Evolutionary conservation across 2,113 vertebrate genomes (phyloP), one percentile per base, ranked within the genome.

Genomic region (Nyctibius bracteatus): DNA sequence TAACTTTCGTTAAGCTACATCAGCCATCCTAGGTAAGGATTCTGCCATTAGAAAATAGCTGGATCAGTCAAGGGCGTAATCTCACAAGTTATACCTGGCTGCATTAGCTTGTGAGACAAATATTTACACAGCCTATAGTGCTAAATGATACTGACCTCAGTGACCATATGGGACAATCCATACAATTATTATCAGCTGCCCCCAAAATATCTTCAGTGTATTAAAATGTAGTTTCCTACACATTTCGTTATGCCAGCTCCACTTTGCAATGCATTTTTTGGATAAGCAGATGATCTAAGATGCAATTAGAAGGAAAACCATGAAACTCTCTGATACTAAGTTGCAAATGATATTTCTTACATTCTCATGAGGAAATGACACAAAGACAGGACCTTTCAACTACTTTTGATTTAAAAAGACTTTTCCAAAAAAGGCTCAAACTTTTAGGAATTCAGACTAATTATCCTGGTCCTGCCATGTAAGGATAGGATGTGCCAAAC

Each of bases 91-190:
- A 17, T 19, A 54, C 54, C 52, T 71, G 83, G 15, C 72, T 88
- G 57, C 55, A 71, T 67, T 68, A 95, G 24, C 55, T 75, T 79
- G 59, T n/a, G 81, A 78, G 57, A 84, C 81, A 92, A 94, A 95
- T 89, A 91, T 88, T 94, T 86, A 79, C 35, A 52, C 16, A 94
- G 72, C 33, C 59, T n/a, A 23, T 41, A 37, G 75, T 58, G 51
- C 55, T 80, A 88, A 95, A 79, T 2, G 4, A 59, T 7, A 16
- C 52, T 47, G n/a, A 94, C 49, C 63, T 39, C 58, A 47, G 63
- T 47, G 52, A 83, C 80, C 70, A 71, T 33, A 37, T 1, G 3
- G 86, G 37, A 49, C 80, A 92, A 51, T 31, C 49, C 63, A 49
- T 30, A 79, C 54, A 83, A 39, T 70, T 70, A 37, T 41, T 27